Conservation (phyloP, 2,888 invertebrate species). For the Hoplodrina blanda region DNA sequence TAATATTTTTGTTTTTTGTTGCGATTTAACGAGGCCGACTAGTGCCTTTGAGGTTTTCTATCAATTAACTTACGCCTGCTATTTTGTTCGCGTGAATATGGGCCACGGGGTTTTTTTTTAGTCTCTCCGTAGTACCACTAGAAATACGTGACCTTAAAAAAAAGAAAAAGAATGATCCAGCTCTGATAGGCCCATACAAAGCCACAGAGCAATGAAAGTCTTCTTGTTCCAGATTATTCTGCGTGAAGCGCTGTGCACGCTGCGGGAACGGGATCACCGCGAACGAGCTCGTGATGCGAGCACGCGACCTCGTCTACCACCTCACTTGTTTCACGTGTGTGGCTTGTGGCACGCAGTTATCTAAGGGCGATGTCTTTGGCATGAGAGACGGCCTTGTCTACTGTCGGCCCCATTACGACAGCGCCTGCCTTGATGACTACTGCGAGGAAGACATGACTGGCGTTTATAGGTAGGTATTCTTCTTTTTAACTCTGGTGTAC, state of each 20-base stretch:
- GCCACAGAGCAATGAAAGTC: constrained; percentile 37
- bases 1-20: too few relatives aligned
- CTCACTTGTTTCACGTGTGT: constrained; percentile 97
- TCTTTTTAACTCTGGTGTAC: not conserved
- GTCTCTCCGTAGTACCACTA: too few relatives aligned
- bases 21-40: too few relatives aligned
- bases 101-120: too few relatives aligned
- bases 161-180: not conserved
- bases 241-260: constrained; percentile 95
- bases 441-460: constrained; percentile 91
- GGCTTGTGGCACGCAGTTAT: constrained; percentile 95
- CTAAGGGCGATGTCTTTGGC: constrained; percentile 97
- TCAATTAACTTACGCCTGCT: too few relatives aligned
- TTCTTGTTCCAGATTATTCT: constrained; percentile 94
- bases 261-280: constrained; percentile 96
- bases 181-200: constrained; percentile 15
- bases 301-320: constrained; percentile 96
- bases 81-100: too few relatives aligned
- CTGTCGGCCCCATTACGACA: constrained; percentile 91
- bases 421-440: constrained; percentile 91
- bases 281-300: constrained; percentile 97
- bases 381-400: constrained; percentile 95
- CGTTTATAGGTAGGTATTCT: constrained; percentile 80
- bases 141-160: too few relatives aligned
- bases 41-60: too few relatives aligned